Percentiles rank a stretch among this genome's conserved stretches.
Conservation (phyloP, 2,797 vertebrate species). For the Siniperca undulata region DNA sequence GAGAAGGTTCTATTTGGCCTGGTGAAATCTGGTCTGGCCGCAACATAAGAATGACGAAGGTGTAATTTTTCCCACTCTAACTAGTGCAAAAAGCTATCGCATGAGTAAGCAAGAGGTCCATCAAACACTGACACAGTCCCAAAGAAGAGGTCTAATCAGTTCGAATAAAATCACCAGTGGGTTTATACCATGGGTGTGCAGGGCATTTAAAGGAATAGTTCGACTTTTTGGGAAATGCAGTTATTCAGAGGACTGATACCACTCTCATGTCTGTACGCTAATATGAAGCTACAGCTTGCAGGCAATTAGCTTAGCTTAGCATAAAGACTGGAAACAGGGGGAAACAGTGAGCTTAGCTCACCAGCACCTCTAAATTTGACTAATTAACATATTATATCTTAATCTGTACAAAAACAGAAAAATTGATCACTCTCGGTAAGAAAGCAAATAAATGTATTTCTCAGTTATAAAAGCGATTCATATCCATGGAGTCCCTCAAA, state of each 20-base stretch:
- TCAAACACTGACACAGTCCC: neutral
- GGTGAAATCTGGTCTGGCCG: neutral
- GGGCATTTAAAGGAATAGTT: neutral
- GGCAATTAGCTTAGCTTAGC: neutral
- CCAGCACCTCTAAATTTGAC: neutral
- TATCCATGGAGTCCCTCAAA: no score
- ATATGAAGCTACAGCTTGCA: neutral
- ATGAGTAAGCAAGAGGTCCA: neutral
- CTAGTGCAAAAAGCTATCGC: neutral
- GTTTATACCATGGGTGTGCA: neutral
- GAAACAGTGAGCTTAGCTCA: no score
- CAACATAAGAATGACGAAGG: no score
- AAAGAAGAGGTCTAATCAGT: neutral
- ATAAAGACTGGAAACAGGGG: no score
- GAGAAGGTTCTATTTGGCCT: neutral
- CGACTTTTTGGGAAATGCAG: neutral
- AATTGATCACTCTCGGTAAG: neutral
- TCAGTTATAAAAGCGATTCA: no score
- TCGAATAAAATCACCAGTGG: neutral
- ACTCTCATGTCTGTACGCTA: no score
- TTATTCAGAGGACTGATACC: neutral
- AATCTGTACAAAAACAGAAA: neutral
- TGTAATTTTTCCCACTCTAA: neutral
- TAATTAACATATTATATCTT: neutral
- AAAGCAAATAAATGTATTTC: neutral